Evolutionary conservation across 2,113 vertebrate species (phyloP), one percentile per base, ranked within the genome.

Genomic region (Bos taurus): DNA sequence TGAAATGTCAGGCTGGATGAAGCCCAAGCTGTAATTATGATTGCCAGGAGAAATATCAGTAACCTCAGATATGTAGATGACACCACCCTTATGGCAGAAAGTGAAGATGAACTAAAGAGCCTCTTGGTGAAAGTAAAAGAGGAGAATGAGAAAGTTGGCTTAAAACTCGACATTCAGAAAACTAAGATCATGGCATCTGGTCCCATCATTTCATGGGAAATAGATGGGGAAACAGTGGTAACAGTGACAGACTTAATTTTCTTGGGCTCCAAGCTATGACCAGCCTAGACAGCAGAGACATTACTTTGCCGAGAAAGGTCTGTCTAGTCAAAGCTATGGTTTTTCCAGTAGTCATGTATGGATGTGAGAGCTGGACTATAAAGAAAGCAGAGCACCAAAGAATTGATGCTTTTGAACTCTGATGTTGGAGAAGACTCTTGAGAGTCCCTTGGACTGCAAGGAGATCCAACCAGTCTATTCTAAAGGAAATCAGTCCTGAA

Each of bases 1-100:
- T 5, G 17, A 71, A 36, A 4, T 21, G 17, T 11, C 0, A 0
- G n/a, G 17, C n/a, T 71, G 64, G n/a, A 36, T 36, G 64, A 71
- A 71, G n/a, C 4, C n/a, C 64, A 71, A 21, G 64, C 64, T 71
- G 9, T 36, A 71, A 36, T 71, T 21, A 36, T 36, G 17, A 36
- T 71, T 71, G n/a, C n/a, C n/a, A 21, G n/a, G 64, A 71, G 9
- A 11, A 21, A 71, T 19, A 71, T 36, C 17, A 71, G 2, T 71
- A 71, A 71, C n/a, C 64, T 67, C 17, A 67, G 33, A 67, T 67
- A 36, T 19, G 33, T 9, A 67, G 33, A 36, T 36, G 8, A 67
- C 17, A 21, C 8, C 17, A 67, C 17, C n/a, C 9, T 36, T 21
- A 21, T 36, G n/a, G n/a, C 33, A 71, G n/a, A 71, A 71, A 36